Evolutionary conservation across 2,113 vertebrate genomes (phyloP).

Genomic region (Pitta sordida): DNA sequence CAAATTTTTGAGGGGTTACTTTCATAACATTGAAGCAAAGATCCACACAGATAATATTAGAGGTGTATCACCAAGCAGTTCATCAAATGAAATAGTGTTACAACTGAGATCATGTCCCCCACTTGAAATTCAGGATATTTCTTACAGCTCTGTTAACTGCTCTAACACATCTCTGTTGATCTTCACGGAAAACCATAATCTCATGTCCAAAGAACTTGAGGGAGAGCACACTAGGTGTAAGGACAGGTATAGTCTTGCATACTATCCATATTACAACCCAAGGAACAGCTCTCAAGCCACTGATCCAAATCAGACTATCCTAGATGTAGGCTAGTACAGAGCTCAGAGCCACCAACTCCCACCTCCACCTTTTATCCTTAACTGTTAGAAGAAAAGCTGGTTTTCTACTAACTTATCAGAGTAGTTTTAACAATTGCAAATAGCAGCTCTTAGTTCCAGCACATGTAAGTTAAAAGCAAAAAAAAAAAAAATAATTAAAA

Average conservation of each 20-base stretch:
- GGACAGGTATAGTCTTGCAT: neutral
- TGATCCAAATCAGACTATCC: neutral
- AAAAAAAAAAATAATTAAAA: neutral
- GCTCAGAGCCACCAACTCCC: fast-evolving
- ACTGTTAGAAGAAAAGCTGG: neutral
- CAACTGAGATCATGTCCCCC: neutral
- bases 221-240: neutral
- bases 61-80: neutral
- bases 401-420: neutral
- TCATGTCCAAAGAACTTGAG: neutral
- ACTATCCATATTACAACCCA: neutral
- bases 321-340: neutral
- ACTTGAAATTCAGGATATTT: neutral
- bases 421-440: neutral
- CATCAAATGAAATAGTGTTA: neutral
- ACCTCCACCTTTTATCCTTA: neutral
- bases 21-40: neutral
- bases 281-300: neutral
- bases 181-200: neutral
- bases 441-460: neutral
- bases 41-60: neutral
- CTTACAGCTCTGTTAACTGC: neutral
- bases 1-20: neutral
- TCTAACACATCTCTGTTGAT: neutral
- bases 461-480: neutral